Conservation (phyloP, 2,888 invertebrate genomes). For the Pristionchus fissidentatus region DNA sequence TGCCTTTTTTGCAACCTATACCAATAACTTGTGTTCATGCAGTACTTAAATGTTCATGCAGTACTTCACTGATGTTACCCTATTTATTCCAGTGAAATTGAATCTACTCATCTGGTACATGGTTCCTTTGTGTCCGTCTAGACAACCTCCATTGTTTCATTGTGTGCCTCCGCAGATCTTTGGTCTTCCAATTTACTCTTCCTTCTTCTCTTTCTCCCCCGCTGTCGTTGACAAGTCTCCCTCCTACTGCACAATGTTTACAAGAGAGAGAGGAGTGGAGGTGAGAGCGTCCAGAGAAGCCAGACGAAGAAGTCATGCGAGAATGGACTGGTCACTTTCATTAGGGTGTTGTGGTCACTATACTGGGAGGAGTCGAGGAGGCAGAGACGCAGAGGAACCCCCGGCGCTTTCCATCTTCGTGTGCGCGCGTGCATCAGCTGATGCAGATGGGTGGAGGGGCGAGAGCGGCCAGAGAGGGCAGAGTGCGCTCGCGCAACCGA, state of each 20-base stretch:
- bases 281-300: background rate
- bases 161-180: background rate
- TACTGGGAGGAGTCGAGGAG: background rate
- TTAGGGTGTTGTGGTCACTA: conserved; percentile 1
- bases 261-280: background rate
- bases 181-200: background rate
- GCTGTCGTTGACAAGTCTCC: background rate
- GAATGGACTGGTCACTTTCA: conserved; percentile 8
- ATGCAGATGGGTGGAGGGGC: background rate
- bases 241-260: background rate
- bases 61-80: background rate
- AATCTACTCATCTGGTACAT: too few species aligned
- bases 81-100: background rate
- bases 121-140: background rate
- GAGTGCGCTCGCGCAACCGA: background rate
- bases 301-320: conserved; percentile 12
- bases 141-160: background rate
- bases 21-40: background rate
- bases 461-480: conserved; percentile 36
- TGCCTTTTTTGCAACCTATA: background rate
- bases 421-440: background rate
- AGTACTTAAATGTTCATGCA: background rate
- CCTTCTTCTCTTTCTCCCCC: background rate
- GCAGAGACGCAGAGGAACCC: conserved; percentile 3
- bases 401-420: background rate